Evolutionary conservation across 2,113 vertebrate genomes (phyloP).

Genomic region (Anoura caudifer): DNA sequence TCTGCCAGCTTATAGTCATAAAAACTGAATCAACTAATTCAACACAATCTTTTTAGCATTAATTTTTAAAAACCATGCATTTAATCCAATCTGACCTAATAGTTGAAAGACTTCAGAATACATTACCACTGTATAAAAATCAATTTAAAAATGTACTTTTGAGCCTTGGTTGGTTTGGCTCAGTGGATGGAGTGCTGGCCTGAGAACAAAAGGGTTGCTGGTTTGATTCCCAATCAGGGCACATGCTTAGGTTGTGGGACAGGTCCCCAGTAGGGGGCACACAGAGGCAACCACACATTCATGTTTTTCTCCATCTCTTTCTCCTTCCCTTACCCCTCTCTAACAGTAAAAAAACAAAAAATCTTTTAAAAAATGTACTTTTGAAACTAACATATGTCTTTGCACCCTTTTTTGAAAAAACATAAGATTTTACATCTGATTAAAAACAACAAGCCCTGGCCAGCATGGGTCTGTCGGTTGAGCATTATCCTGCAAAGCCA

Average conservation of each 20-base stretch:
- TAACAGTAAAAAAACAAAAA: too few species aligned
- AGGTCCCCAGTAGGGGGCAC: too few species aligned
- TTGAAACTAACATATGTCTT: neutral
- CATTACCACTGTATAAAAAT: neutral
- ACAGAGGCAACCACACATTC: too few species aligned
- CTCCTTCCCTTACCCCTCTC: too few species aligned
- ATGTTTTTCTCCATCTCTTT: too few species aligned
- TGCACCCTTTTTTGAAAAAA: neutral
- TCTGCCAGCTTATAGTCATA: neutral
- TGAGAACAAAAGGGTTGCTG: too few species aligned
- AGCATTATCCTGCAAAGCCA: too few species aligned
- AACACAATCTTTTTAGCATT: neutral
- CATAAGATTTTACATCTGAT: neutral
- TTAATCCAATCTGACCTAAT: neutral
- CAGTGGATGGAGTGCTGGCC: too few species aligned
- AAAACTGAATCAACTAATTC: slow-evolving; percentile 24
- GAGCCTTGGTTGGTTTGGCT: neutral
- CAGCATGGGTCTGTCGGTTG: too few species aligned
- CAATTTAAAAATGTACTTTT: slow-evolving; percentile 24
- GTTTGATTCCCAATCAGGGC: too few species aligned
- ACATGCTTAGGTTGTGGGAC: too few species aligned
- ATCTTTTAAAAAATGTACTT: neutral
- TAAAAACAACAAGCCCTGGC: neutral
- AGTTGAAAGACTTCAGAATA: neutral
- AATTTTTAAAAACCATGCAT: neutral